Evolutionary conservation across 2,113 vertebrate species (phyloP), one percentile per base, ranked within the genome.

Genomic region (Sapajus apella): DNA sequence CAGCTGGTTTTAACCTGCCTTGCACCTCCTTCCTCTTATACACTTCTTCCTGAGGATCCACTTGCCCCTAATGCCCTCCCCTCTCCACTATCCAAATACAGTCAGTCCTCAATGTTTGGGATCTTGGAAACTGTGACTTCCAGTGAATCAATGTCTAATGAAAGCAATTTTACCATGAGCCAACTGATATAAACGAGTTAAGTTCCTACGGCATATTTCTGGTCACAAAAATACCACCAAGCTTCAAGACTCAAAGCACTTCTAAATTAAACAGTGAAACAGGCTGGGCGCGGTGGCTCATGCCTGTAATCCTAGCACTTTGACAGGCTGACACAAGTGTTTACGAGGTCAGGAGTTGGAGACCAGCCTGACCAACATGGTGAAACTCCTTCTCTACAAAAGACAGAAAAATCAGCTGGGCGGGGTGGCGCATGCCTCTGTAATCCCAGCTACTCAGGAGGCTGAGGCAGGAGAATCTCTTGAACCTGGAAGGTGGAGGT

Each of bases 1-100:
- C 17, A 20, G 3, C 37, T n/a, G n/a, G 47, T 12, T 23, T 64
- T 21, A 20, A 70, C 2, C 20, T 8, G 25, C 80, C 27, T 11
- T 2, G 17, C 0, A 11, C 17, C 8, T 37, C 40, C 9, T 40
- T n/a, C 25, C 6, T 18, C 20, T 55, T 37, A 45, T 4, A 7
- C 3, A 1, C 13, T 20, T 52, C 47, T 23, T 43, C 30, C 13
- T 0, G 8, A 3, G 16, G 16, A 5, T 35, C 70, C 9, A 18
- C 82, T 45, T 5, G 70, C 20, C 47, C 30, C n/a, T 13, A 47
- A 27, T 0, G 13, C 6, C 30, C 32, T 75, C 20, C 27, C 30
- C 2, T 35, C 50, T 37, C 55, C 73, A 32, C 35, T 4, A n/a
- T 7, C 35, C 70, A 47, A 66, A 64, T 8, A 72, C 21, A 25